Base-by-base conservation (phyloP, 2,113 vertebrate species). In the Elachura formosa region DNA sequence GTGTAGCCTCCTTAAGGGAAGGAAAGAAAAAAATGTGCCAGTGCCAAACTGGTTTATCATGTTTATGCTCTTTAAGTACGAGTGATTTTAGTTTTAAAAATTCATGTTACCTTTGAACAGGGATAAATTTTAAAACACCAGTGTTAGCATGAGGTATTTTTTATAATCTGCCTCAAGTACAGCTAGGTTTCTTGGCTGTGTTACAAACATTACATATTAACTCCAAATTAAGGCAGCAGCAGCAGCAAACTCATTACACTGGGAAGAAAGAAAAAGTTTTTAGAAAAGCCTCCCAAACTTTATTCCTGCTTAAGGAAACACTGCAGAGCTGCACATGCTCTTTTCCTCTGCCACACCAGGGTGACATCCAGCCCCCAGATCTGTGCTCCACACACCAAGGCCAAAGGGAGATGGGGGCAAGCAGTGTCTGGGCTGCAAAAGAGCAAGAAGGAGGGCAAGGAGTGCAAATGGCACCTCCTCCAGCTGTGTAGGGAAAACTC, bases 171-270 rank as follows among this genome's bases (percentile, higher is more conserved):
- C 86, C 86, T 85, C 73, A 68, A 96, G 86, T 66, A 73, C 68
- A 93, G 75, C 14, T 19, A 83, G 10, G 72, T 61, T 92, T 78
- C 84, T 96, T 96, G 92, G 94, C 94, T 67, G 26, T 5, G 46
- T 89, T 94, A 95, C 89, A 96, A 96, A 89, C 87, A 91, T 96
- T 95, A 96, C 94, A 96, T 92, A 97, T 94, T 90, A 93, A 92
- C 88, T 93, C 92, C 94, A 96, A 96, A 96, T 96, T 96, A 97
- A 96, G 96, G 89, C 95, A 93, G 89, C 89, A 84, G 89, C 73
- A 41, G 87, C 73, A 21, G 95, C 80, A 96, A 96, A 95, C 62
- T 93, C 75, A 92, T 96, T 93, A 88, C 58, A 52, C 55, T 36
- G 64, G 20, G 66, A 69, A 89, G 80, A 87, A 93, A 89, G 77